Evolutionary conservation across 2,888 invertebrate species (phyloP).

Genomic region (Coleophora deauratella): DNA sequence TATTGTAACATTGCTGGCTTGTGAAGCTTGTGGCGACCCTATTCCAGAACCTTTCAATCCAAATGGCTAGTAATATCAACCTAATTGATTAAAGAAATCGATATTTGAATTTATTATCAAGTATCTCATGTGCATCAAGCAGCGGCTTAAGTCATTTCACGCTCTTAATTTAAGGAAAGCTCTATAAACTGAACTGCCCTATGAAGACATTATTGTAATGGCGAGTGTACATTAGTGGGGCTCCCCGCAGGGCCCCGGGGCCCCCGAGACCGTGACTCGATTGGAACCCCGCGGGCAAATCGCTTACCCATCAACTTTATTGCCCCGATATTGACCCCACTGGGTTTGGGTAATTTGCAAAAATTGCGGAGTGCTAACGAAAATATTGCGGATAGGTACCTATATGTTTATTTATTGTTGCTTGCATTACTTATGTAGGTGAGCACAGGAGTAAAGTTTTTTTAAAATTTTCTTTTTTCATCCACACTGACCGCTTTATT

Average conservation of each 20-base stretch:
- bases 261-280: constrained; percentile 26
- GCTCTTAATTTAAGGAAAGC: neutral
- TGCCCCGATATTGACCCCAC: constrained; percentile 33
- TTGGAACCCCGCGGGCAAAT: constrained; percentile 48
- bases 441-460: no score
- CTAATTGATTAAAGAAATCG: no score
- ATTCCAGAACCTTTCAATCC: no score
- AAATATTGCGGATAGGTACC: neutral
- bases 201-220: no score
- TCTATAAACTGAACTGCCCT: neutral
- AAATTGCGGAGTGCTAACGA: constrained; percentile 6
- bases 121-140: no score
- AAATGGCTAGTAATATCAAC: no score
- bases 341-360: constrained; percentile 42
- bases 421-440: neutral
- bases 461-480: no score
- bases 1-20: no score
- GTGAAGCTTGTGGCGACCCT: no score
- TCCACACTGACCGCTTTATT: no score
- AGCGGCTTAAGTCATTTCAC: neutral
- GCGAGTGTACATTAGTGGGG: constrained; percentile 29
- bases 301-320: constrained; percentile 52
- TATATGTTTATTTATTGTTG: constrained; percentile 1
- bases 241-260: constrained; percentile 27
- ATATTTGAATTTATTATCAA: no score